Conservation (phyloP, 2,797 vertebrate genomes). For the Acanthiza pusilla region DNA sequence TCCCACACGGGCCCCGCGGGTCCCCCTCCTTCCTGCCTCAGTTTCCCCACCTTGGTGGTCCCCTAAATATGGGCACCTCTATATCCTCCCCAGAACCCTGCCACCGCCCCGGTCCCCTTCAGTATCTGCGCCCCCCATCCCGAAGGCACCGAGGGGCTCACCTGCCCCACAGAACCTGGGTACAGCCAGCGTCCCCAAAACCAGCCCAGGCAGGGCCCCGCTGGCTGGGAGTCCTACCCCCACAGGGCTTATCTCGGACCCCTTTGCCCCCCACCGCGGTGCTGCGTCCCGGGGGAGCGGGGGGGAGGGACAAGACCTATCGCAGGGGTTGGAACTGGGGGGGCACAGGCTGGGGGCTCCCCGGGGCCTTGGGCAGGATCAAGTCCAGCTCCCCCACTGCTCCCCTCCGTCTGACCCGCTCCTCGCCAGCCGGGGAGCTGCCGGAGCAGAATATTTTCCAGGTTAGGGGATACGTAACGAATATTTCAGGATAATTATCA, state of each 20-base stretch:
- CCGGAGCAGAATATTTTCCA: slow-evolving; percentile 55
- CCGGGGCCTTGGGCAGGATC: background rate
- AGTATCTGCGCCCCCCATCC: background rate
- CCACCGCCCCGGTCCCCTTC: background rate
- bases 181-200: background rate
- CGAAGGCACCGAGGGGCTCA: background rate
- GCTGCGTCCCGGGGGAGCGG: background rate
- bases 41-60: background rate
- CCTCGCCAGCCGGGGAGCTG: background rate
- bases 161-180: background rate
- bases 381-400: background rate
- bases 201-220: background rate
- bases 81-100: background rate
- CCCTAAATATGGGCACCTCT: no score
- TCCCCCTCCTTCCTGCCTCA: background rate
- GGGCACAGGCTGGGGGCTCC: background rate
- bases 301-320: background rate
- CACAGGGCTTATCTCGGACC: background rate
- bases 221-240: background rate
- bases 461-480: slow-evolving; percentile 21
- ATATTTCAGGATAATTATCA: slow-evolving; percentile 66
- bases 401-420: background rate
- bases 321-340: background rate
- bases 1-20: no score
- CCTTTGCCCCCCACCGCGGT: background rate